Base-by-base conservation (phyloP, 2,113 vertebrate species). In the Halcyon malimbica region DNA sequence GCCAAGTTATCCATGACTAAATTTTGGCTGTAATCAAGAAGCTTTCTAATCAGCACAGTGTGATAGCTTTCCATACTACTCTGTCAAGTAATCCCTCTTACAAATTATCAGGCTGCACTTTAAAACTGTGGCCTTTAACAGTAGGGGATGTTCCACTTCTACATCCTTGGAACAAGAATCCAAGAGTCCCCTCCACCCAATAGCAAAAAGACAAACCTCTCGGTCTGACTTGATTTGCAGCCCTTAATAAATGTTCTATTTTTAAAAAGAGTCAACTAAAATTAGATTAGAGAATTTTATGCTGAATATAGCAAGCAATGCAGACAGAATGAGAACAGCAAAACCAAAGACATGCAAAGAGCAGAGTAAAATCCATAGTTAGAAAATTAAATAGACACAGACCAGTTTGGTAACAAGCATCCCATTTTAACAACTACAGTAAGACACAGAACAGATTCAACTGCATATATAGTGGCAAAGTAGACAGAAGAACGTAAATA, bases 291-390 rank as follows among this genome's bases (percentile, higher is more conserved):
- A 87, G 48, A 85, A 62, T 80, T 88, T 77, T 63, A 74, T 48
- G 31, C 92, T 86, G 87, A 89, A 83, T 83, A 95, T 70, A 94
- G 90, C 51, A 82, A 51, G 76, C 44, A 84, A 60, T 8, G 48
- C 69, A 94, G 90, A 94, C 83, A 96, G 90, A 96, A 95, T 64
- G 56, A 53, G 89, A 96, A 84, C 83, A 94, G 76, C 37, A 90
- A 94, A 93, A 39, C 44, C 48, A 56, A 64, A 93, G 65, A 44
- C 23, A 80, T 25, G n/a, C 42, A 59, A 67, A 64, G 31, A 92
- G 20, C 75, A 89, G 14, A 86, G 29, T 42, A 86, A 92, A 81
- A 41, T 5, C 16, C 37, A 42, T 29, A 44, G 67, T 18, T 62
- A 82, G 86, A 75, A 81, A 81, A 63, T 18, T 2, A 71, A 85